A percentile compares a stretch with the other conserved stretches of the same genome.
Conservation (phyloP, 1,140 invertebrate genomes). For the Sesamia nonagrioides region DNA sequence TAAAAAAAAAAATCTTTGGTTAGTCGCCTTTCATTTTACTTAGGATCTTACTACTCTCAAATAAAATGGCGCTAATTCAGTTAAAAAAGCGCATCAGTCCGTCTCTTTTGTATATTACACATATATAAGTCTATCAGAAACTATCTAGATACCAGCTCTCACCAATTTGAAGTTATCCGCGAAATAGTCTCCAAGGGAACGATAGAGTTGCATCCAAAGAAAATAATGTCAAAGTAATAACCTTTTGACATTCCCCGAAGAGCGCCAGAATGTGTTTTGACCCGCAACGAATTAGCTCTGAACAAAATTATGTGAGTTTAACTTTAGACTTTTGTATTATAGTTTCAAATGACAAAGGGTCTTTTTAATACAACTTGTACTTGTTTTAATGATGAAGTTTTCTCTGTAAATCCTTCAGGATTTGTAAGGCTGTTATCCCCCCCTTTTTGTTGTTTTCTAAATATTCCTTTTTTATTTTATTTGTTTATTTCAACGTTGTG, state of each 20-base stretch:
- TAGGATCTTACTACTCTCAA: no score
- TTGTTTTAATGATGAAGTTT: neutral
- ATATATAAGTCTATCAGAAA: no score
- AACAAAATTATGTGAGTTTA: neutral
- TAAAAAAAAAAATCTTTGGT: no score
- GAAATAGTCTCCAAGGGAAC: neutral
- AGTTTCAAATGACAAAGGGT: constrained; percentile 8
- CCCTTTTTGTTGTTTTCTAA: neutral
- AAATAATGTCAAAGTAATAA: neutral
- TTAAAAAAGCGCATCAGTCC: no score
- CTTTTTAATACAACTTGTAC: neutral
- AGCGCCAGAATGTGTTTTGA: neutral
- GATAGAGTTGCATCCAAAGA: neutral
- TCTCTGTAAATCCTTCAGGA: neutral
- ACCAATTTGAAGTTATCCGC: neutral
- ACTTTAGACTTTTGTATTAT: neutral
- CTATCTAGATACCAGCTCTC: no score
- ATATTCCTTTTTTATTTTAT: no score
- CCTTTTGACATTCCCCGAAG: neutral
- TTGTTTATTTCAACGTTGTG: no score
- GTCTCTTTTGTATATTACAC: no score
- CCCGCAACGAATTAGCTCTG: constrained; percentile 5
- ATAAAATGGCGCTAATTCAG: no score
- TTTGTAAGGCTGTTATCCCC: neutral
- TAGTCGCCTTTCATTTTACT: no score